Evolutionary conservation across 30 jellyfish, hydroid and myxozoan species (phyloP).

Genomic region (Aurelia sp.): DNA sequence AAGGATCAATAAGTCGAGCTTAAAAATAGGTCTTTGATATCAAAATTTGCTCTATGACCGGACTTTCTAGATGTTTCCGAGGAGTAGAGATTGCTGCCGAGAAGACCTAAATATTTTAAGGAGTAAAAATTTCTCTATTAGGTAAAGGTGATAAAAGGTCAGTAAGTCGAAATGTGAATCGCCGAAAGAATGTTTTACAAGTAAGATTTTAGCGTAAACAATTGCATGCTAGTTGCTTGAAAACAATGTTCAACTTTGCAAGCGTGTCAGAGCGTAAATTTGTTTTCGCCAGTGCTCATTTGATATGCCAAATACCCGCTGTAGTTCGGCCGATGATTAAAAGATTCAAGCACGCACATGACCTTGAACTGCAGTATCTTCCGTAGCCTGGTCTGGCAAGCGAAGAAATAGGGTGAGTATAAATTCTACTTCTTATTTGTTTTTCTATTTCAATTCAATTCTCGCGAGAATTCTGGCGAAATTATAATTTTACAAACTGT

Average conservation of each 20-base stretch:
- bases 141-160: constrained; percentile 8
- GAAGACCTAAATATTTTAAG: not conserved
- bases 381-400: constrained; percentile 13
- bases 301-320: constrained; percentile 21
- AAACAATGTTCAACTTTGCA: constrained; percentile 9
- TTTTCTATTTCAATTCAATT: too few species aligned
- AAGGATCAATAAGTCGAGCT: too few species aligned
- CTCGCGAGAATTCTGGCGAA: too few species aligned
- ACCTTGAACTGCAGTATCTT: not conserved
- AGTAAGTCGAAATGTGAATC: too few species aligned
- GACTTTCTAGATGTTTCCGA: too few species aligned
- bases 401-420: constrained; percentile 10
- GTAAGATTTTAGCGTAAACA: constrained; percentile 1
- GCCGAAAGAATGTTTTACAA: not conserved
- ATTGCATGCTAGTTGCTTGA: constrained; percentile 2
- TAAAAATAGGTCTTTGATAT: too few species aligned
- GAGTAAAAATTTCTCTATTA: not conserved
- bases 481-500: too few species aligned
- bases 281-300: constrained; percentile 32
- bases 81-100: too few species aligned
- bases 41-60: too few species aligned
- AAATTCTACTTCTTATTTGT: too few species aligned
- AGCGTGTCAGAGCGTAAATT: not conserved
- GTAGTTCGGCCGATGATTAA: not conserved
- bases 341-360: constrained; percentile 2